Evolutionary conservation across 1,140 invertebrate genomes (phyloP), one percentile per base, ranked within the genome.

Genomic region (Mya arenaria): DNA sequence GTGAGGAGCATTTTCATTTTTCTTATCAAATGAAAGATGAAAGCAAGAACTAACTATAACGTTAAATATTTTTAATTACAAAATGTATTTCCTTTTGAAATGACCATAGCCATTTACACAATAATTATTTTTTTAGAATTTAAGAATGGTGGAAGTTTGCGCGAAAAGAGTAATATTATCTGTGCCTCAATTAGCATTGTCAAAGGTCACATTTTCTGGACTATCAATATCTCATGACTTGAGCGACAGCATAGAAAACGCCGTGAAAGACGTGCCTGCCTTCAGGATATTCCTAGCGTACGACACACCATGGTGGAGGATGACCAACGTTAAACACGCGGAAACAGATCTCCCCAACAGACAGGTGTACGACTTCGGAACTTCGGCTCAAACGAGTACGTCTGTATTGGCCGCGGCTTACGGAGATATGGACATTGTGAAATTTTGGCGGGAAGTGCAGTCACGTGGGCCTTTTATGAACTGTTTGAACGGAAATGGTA

Each of bases 261-360:
- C 71, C 3, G n/a, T 37, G 3, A 32, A n/a, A 36, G 52, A 73
- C 39, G 8, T 23, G 5, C 71, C 71, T 4, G 71, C 55, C 23
- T 28, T 19, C 1, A 56, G 36, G 37, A 32, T 73, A 4, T 73
- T 56, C 30, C 52, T 73, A n/a, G 48, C 32, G 19, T 73, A 58
- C 32, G 52, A 73, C 41, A n/a, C 2, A 19, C 71, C 71, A 36
- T 73, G 71, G 71, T 73, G 71, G 71, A 2, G 55, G 32, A 23
- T 15, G 4, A 3, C 23, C 1, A 73, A 73, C 23, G 36, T 34
- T 5, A 4, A 2, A 34, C 71, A 73, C 23, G 15, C 34, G 5
- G 4, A 52, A 58, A 30, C 71, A 25, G 71, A 73, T 30, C 48
- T 56, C 23, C 71, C 71, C 1, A 55, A 56, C 25, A 55, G 71